Conservation (phyloP, 2,797 vertebrate genomes). For the Bovichtus diacanthus region DNA sequence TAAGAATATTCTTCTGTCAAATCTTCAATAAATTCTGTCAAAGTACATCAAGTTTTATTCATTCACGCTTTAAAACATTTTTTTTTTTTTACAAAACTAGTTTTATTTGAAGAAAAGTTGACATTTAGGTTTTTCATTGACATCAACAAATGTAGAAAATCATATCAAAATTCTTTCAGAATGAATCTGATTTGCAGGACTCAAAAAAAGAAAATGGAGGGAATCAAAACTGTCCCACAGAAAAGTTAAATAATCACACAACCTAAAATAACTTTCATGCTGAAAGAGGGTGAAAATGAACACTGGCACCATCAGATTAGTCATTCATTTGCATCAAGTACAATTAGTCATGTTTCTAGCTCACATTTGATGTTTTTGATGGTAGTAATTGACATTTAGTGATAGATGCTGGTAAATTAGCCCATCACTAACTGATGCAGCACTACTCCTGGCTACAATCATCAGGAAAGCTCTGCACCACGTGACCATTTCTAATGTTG, state of each 20-base stretch:
- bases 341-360: constrained; percentile 11
- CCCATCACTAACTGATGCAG: neutral
- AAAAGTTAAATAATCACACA: constrained; percentile 7
- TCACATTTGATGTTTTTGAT: constrained; percentile 8
- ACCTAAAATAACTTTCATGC: neutral
- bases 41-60: neutral
- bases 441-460: constrained; percentile 7
- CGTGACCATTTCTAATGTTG: neutral
- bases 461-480: neutral
- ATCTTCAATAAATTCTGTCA: constrained; percentile 69
- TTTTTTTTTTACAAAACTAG: constrained; percentile 67
- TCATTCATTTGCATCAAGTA: constrained; percentile 2
- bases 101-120: constrained; percentile 73
- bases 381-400: constrained; percentile 3
- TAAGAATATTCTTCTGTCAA: constrained; percentile 41
- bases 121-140: constrained; percentile 31
- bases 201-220: constrained; percentile 5
- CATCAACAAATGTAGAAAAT: constrained; percentile 70
- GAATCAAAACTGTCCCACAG: constrained; percentile 11
- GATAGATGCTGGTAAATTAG: constrained; percentile 28
- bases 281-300: constrained; percentile 4
- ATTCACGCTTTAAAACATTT: neutral
- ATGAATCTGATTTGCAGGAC: constrained; percentile 18
- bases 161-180: constrained; percentile 56
- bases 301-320: neutral